phyloP scores from a whole-genome alignment of 2,888 invertebrate species.

The Teleiodes luculella region DNA sequence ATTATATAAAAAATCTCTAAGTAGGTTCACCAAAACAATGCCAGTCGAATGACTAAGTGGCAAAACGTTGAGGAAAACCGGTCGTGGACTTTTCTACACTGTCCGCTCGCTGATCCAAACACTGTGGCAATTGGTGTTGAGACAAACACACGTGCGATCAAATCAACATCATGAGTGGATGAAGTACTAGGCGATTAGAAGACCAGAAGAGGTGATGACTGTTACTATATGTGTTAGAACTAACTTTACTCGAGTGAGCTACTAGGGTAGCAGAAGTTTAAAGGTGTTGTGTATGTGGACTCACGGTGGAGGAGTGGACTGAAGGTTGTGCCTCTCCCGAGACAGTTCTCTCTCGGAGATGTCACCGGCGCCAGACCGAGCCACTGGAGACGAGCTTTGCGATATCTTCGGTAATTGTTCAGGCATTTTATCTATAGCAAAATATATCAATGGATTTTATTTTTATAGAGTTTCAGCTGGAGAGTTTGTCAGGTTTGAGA shows the following conservation, averaged over 20 bases:
- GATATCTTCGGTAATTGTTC: conserved; percentile 52
- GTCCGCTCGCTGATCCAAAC: not conserved
- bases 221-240: too few relatives aligned
- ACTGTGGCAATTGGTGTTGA: not conserved
- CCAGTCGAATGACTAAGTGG: not conserved
- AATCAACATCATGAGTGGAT: too few relatives aligned
- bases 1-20: not conserved
- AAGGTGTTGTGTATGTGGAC: conserved; percentile 19
- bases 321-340: conserved; percentile 54
- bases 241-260: too few relatives aligned
- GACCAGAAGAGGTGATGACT: not conserved
- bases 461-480: not conserved
- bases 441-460: conserved; percentile 4
- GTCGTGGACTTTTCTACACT: not conserved
- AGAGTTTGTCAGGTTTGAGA: conserved; percentile 8
- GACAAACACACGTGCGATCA: not conserved
- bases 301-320: conserved; percentile 60
- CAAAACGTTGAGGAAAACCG: not conserved
- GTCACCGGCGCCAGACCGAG: conserved; percentile 61
- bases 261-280: not conserved
- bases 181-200: not conserved
- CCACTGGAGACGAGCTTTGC: conserved; percentile 57
- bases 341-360: conserved; percentile 63
- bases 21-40: too few relatives aligned
- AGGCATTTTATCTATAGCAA: conserved; percentile 39